A percentile compares a stretch with the other conserved stretches of the same genome.
These are phyloP conservation scores for Epiblema foenella DNA, from an alignment of 2,888 invertebrate genomes.

Conservation along the genomic window DNA sequence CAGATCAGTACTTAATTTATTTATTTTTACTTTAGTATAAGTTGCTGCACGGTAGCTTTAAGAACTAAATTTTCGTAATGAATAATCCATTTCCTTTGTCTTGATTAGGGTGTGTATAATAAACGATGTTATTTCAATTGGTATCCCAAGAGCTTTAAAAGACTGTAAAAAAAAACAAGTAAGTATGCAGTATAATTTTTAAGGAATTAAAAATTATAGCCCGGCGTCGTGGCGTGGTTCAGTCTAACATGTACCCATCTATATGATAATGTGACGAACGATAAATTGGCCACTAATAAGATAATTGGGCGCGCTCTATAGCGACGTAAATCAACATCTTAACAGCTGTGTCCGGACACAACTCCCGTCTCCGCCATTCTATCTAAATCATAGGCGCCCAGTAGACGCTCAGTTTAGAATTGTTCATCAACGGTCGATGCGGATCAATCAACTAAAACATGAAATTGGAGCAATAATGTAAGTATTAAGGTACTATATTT, in stretches of 20 bases:
- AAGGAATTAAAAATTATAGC: no score
- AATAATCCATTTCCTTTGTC: no score
- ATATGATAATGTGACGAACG: conserved; percentile 81
- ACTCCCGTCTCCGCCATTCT: conserved; percentile 55
- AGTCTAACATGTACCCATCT: conserved; percentile 59
- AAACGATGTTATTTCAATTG: neutral
- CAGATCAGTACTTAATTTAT: no score
- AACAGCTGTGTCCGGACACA: conserved; percentile 69
- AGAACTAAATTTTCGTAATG: no score
- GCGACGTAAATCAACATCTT: conserved; percentile 82
- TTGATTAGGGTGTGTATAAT: no score
- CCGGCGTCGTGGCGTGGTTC: no score
- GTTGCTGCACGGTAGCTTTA: no score
- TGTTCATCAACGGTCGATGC: conserved; percentile 1
- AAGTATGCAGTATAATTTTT: no score
- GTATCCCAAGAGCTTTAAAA: neutral
- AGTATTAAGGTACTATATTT: neutral
- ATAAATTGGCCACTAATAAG: conserved; percentile 83
- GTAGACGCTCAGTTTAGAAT: conserved; percentile 12
- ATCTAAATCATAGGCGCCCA: conserved; percentile 53
- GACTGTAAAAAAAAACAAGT: no score
- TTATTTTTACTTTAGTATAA: no score
- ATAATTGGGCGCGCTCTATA: conserved; percentile 81
- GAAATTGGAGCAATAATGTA: neutral
- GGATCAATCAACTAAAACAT: neutral